Conservation (phyloP, 2,113 vertebrate genomes). For the Tragulus kanchil region DNA sequence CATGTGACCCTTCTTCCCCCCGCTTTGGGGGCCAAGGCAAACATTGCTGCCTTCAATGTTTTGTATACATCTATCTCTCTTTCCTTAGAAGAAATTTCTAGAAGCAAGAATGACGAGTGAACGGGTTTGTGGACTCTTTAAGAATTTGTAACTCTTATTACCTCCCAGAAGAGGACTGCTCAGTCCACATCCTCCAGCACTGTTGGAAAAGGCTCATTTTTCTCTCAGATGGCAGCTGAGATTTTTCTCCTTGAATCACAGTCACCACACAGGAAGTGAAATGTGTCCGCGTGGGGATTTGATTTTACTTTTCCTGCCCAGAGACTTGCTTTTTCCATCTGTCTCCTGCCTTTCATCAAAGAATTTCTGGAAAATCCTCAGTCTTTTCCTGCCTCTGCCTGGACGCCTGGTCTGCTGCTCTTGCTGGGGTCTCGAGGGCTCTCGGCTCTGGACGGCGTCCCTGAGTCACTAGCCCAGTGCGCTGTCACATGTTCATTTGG, state of each 20-base stretch:
- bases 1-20: neutral
- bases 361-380: neutral
- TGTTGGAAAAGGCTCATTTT: rapidly evolving
- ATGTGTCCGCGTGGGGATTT: rapidly evolving
- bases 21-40: neutral
- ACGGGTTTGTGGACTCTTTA: neutral
- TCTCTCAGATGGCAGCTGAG: neutral
- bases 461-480: rapidly evolving
- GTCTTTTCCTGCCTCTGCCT: rapidly evolving
- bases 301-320: neutral
- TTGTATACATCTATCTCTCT: rapidly evolving
- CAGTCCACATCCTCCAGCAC: rapidly evolving
- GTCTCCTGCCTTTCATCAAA: neutral
- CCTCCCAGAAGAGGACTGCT: neutral
- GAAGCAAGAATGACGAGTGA: neutral
- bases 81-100: neutral
- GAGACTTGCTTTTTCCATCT: neutral
- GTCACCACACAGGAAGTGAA: neutral
- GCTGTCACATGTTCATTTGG: rapidly evolving
- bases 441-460: neutral
- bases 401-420: rapidly evolving
- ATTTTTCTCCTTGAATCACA: neutral
- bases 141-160: neutral
- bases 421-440: neutral
- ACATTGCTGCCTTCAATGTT: neutral